Conservation (phyloP, 1,140 invertebrate species). For the Tenebrio molitor region DNA sequence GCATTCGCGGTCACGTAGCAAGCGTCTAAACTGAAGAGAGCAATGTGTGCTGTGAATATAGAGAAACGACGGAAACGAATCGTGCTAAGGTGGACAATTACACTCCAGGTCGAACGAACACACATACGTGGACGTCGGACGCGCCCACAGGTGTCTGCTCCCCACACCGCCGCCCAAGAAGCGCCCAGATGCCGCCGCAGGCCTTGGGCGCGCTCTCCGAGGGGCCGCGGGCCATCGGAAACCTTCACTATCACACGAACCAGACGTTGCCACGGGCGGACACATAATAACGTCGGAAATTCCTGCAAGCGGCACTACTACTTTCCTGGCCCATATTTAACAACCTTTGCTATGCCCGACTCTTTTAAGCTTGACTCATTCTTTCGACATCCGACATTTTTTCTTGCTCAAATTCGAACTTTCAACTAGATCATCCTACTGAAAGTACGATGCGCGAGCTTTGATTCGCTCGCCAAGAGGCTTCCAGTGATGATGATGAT, state of each 20-base stretch:
- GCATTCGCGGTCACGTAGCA: slow-evolving; percentile 56
- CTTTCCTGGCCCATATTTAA: slow-evolving; percentile 2
- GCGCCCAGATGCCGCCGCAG: background rate
- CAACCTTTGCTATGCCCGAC: no score
- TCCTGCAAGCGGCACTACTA: background rate
- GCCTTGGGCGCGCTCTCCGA: background rate
- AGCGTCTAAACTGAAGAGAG: slow-evolving; percentile 47
- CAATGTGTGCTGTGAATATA: slow-evolving; percentile 49
- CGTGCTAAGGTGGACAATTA: slow-evolving; percentile 33
- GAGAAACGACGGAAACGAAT: slow-evolving; percentile 51
- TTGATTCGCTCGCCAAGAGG: no score
- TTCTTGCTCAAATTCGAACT: no score
- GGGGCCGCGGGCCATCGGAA: background rate
- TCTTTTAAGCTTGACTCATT: no score
- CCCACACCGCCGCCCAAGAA: slow-evolving; percentile 26
- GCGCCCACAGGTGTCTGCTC: background rate
- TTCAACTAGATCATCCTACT: no score
- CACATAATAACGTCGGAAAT: background rate
- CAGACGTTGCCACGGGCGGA: background rate
- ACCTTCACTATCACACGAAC: background rate
- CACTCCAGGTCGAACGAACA: slow-evolving; percentile 4
- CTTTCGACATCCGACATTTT: no score
- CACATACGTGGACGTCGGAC: slow-evolving; percentile 6
- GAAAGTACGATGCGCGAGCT: no score
- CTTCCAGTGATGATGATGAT: no score